Conservation (phyloP, 2,888 invertebrate species). For the Calliopum simillimum region DNA sequence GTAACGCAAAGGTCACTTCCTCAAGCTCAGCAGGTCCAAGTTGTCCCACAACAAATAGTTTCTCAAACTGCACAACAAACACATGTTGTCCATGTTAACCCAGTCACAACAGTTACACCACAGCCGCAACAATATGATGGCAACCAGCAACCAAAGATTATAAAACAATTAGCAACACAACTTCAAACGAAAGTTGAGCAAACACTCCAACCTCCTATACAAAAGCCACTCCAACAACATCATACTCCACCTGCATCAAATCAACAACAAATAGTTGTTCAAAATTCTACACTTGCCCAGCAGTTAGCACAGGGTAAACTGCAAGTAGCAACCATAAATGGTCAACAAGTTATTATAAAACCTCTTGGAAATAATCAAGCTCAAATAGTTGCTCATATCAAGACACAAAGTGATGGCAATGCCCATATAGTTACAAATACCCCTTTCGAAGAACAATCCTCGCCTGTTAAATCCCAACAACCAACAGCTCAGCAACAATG, state of each 20-base stretch:
- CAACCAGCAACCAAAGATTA: slow-evolving; percentile 51
- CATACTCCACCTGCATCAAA: slow-evolving; percentile 50
- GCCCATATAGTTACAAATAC: slow-evolving; percentile 65
- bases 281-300: slow-evolving; percentile 81
- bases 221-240: slow-evolving; percentile 60
- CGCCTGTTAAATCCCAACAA: slow-evolving; percentile 43
- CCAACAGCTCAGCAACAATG: slow-evolving; percentile 43
- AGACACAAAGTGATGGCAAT: slow-evolving; percentile 70
- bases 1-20: slow-evolving; percentile 64
- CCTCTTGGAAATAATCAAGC: slow-evolving; percentile 83
- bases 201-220: slow-evolving; percentile 13
- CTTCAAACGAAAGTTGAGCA: slow-evolving; percentile 45
- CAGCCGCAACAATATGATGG: slow-evolving; percentile 45
- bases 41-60: slow-evolving; percentile 58
- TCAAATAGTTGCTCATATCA: slow-evolving; percentile 81
- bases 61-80: slow-evolving; percentile 49
- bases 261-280: slow-evolving; percentile 80
- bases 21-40: slow-evolving; percentile 58
- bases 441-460: slow-evolving; percentile 50
- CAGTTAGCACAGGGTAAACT: slow-evolving; percentile 86
- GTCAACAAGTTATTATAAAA: slow-evolving; percentile 85
- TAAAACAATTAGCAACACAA: slow-evolving; percentile 59
- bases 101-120: slow-evolving; percentile 36
- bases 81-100: slow-evolving; percentile 52
- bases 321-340: slow-evolving; percentile 85